Evolutionary conservation across 2,888 invertebrate genomes (phyloP).

Genomic region (Acrobasis repandana): DNA sequence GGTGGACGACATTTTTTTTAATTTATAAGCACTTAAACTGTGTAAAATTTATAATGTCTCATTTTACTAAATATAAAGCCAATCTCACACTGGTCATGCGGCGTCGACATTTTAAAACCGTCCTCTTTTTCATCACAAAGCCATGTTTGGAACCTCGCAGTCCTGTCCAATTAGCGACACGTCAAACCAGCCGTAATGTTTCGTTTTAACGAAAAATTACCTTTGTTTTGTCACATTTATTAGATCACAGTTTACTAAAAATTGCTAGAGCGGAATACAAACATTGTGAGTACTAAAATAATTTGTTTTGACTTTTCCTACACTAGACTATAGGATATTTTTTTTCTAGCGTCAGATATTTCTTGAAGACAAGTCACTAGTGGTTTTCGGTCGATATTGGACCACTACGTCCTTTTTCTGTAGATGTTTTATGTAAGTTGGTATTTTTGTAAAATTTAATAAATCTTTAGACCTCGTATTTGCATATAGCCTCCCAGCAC

Average conservation of each 20-base stretch:
- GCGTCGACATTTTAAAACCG: conserved; percentile 43
- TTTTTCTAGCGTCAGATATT: too few species aligned
- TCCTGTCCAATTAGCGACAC: conserved; percentile 50
- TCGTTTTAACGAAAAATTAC: conserved; percentile 29
- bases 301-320: neutral
- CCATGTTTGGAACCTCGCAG: conserved; percentile 36
- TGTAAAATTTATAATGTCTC: too few species aligned
- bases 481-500: too few species aligned
- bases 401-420: too few species aligned
- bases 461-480: too few species aligned
- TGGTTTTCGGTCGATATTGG: too few species aligned
- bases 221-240: conserved; percentile 23
- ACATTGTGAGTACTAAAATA: neutral
- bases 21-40: too few species aligned
- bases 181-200: conserved; percentile 30
- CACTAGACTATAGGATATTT: neutral
- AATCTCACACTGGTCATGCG: conserved; percentile 11
- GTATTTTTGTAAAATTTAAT: too few species aligned
- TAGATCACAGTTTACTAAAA: conserved; percentile 14
- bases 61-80: conserved; percentile 20
- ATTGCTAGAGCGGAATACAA: neutral
- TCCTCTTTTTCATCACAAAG: conserved; percentile 44
- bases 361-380: too few species aligned
- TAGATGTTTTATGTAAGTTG: too few species aligned
- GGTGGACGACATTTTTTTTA: too few species aligned